Percentiles rank a stretch among this genome's conserved stretches.
Evolutionary conservation across 1,140 invertebrate species (phyloP).

Genomic region (Zaprionus inermis): DNA sequence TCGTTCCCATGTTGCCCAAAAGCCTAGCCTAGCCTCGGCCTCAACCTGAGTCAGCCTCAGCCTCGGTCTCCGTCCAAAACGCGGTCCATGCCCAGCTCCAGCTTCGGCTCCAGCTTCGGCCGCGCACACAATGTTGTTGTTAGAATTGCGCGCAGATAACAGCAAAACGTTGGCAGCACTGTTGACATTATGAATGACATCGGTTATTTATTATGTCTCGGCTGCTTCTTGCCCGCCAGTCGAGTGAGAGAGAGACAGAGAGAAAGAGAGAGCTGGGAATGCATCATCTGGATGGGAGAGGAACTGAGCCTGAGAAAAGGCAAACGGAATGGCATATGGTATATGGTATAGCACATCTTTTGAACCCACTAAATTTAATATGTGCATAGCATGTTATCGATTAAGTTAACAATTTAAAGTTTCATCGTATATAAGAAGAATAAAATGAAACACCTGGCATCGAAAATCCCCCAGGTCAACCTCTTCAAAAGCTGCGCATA

Average conservation of each 20-base stretch:
- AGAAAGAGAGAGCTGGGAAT: conserved; percentile 32
- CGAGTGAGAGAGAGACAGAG: background rate
- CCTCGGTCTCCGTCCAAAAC: background rate
- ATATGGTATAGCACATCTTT: too few relatives aligned
- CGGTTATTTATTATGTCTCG: conserved; percentile 83
- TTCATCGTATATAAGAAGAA: background rate
- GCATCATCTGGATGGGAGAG: background rate
- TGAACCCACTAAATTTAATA: too few relatives aligned
- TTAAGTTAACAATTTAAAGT: background rate
- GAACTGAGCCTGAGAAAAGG: too few relatives aligned
- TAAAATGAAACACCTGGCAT: background rate
- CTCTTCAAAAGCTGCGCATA: background rate
- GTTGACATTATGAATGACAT: conserved; percentile 83
- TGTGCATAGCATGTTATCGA: background rate
- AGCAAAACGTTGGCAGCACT: conserved; percentile 82
- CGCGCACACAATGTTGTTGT: conserved; percentile 70
- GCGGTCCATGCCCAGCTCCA: background rate
- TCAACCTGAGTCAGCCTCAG: background rate
- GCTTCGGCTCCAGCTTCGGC: background rate
- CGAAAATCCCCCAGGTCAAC: background rate
- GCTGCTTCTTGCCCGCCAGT: conserved; percentile 39
- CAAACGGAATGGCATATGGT: too few relatives aligned
- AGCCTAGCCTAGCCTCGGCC: conserved; percentile 9
- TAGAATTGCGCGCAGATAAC: conserved; percentile 80
- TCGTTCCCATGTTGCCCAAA: conserved; percentile 34